Percentiles rank a stretch among this genome's conserved stretches.
Conservation (phyloP, 35 echinoderm and acorn worm species). For the Stichopus chloronotus region DNA sequence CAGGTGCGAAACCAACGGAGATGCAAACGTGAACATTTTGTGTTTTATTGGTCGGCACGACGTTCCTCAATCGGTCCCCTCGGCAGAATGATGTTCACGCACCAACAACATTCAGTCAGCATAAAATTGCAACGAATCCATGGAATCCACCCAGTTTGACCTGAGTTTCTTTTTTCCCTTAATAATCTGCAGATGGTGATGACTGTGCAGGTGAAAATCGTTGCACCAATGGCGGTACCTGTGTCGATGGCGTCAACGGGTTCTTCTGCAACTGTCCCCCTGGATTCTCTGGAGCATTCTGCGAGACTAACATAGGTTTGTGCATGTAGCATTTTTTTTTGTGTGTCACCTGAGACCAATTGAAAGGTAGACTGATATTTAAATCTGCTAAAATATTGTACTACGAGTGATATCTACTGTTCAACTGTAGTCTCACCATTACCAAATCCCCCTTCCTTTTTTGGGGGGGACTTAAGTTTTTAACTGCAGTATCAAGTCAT, state of each 20-base stretch:
- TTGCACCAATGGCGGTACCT: conserved; percentile 70
- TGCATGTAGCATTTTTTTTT: neutral
- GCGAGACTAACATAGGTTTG: conserved; percentile 21
- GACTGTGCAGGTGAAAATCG: conserved; percentile 65
- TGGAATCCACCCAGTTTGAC: neutral
- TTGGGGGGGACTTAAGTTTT: no score
- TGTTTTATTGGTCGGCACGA: no score
- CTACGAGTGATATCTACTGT: neutral
- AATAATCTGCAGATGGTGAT: conserved; percentile 38
- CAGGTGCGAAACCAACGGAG: no score
- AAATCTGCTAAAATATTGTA: neutral
- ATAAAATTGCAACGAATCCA: neutral
- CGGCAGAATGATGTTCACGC: neutral
- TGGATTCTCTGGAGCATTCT: conserved; percentile 59
- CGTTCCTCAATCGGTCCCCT: neutral
- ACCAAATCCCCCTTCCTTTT: no score
- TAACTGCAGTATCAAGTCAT: no score
- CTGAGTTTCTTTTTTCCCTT: neutral
- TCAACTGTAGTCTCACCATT: no score
- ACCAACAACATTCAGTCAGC: neutral
- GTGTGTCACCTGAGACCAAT: neutral
- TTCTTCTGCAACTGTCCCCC: conserved; percentile 58
- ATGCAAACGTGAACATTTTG: no score
- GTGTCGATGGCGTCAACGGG: conserved; percentile 54
- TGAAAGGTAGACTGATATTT: neutral